Base-by-base conservation (phyloP, 30 jellyfish, hydroid and myxozoan genomes). In the Hydractinia echinata region DNA sequence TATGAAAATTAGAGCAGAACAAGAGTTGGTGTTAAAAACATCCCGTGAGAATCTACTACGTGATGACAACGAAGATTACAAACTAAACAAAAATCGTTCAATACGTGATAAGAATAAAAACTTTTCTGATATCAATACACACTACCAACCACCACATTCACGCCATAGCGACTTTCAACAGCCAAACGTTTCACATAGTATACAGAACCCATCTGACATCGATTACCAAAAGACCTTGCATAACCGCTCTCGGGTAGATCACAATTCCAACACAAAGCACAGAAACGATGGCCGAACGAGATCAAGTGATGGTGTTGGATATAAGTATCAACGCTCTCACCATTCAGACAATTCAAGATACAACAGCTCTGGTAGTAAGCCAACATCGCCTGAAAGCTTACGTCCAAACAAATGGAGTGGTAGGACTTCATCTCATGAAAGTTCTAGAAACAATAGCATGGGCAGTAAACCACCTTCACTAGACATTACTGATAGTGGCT, bases 1-100 rank as follows among this genome's bases (percentile, higher is more conserved):
- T 5, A 80, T 80, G 87, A 48, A 44, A 50, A 13, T 80, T 7
- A 69, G 87, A 52, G 87, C 87, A 21, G 81, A 80, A 80, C 87
- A 80, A 50, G 85, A 16, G 21, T 84, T 61, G 10, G 69, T 80
- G 14, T 16, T 80, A 51, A 51, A 66, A 62, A 39, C 81, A 21
- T 61, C 87, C 1, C 66, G 69, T 0, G 87, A 80, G 54, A 80
- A 80, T 50, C 18, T 80, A 60, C 61, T 48, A 16, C 77, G 77
- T 15, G 55, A 77, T 77, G 62, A 72, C 15, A 52, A 72, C 19
- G 44, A 30, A 30, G 44, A 30, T 30, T 30, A 30, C 44, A 30
- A 30, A 30, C 44, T 30, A 30, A 30, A 30, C 16, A 58, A 0
- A 18, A 58, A 58, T 1, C 69, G 69, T 13, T 11, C 69, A 58